Evolutionary conservation across 2,113 vertebrate species (phyloP).

Genomic region (Carassius auratus): DNA sequence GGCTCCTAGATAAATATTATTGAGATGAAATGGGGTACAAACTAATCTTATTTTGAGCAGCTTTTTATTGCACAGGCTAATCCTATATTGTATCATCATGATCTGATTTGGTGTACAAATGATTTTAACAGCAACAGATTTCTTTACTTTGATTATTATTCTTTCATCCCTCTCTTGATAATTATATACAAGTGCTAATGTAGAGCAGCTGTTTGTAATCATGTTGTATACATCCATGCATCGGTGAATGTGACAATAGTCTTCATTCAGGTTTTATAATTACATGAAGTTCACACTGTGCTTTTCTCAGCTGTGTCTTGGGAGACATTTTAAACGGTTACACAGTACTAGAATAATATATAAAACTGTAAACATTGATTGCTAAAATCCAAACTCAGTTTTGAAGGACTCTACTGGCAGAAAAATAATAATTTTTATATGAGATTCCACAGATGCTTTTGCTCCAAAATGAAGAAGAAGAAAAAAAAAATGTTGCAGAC

Average conservation of each 20-base stretch:
- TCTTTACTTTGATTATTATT: neutral
- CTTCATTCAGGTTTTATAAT: constrained; percentile 4
- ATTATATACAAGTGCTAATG: neutral
- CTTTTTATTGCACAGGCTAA: neutral
- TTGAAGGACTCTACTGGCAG: neutral
- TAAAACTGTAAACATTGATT: neutral
- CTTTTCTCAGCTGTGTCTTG: neutral
- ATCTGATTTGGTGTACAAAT: neutral
- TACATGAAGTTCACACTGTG: neutral
- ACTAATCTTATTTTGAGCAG: constrained; percentile 31
- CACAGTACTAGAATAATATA: neutral
- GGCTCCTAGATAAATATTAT: constrained; percentile 39
- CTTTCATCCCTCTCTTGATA: neutral
- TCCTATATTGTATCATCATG: neutral
- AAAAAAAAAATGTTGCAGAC: neutral
- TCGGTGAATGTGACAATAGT: neutral
- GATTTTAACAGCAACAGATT: neutral
- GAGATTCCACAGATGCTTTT: neutral
- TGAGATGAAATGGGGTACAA: neutral
- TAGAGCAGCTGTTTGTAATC: neutral
- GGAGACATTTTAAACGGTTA: neutral
- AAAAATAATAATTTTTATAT: neutral
- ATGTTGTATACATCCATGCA: neutral
- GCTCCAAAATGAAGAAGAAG: neutral
- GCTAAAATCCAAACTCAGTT: neutral